Conservation (phyloP, 2,113 vertebrate genomes). For the Salvator merianae region DNA sequence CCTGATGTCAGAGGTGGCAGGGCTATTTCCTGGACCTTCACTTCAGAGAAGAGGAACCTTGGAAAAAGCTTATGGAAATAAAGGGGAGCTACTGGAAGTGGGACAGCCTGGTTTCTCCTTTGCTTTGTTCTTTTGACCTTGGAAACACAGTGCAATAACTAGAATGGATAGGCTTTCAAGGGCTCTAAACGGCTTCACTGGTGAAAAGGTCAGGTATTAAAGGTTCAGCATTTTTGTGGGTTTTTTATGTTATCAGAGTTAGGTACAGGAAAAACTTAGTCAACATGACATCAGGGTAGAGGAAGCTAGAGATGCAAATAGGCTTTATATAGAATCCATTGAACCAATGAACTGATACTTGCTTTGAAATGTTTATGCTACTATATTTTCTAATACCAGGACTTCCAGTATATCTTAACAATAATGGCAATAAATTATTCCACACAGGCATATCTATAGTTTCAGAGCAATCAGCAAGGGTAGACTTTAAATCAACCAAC, state of each 20-base stretch:
- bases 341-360: background rate
- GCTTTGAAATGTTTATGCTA: background rate
- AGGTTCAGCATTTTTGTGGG: background rate
- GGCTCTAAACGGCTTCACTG: too few species aligned
- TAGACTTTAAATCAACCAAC: slow-evolving; percentile 46
- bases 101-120: too few species aligned
- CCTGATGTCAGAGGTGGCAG: too few species aligned
- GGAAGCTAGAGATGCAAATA: background rate
- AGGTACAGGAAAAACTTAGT: background rate
- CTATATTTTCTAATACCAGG: background rate
- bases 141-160: too few species aligned
- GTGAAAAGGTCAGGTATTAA: background rate
- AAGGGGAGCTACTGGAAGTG: too few species aligned
- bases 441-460: slow-evolving; percentile 21
- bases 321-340: background rate
- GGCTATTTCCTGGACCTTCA: too few species aligned
- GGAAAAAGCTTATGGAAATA: too few species aligned
- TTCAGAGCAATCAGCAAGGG: slow-evolving; percentile 34
- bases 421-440: slow-evolving; percentile 46
- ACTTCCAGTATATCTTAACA: slow-evolving; percentile 30
- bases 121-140: too few species aligned
- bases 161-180: too few species aligned
- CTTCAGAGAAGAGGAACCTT: too few species aligned
- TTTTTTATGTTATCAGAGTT: background rate
- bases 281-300: background rate